Evolutionary conservation across 2,113 vertebrate genomes (phyloP).

Genomic region (Lycaon pictus): DNA sequence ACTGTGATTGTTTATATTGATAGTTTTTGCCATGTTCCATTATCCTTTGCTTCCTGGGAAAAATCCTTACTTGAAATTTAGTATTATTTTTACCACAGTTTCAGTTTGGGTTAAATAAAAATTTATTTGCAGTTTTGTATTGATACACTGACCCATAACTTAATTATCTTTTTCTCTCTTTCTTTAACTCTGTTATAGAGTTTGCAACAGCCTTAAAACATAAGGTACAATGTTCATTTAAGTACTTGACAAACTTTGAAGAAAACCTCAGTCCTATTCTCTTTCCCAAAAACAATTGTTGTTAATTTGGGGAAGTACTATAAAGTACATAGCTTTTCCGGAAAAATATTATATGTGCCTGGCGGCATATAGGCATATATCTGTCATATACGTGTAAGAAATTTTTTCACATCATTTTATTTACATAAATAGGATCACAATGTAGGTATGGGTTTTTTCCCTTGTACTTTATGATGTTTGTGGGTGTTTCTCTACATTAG

Average conservation of each 20-base stretch:
- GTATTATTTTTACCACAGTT: slow-evolving; percentile 6
- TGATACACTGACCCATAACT: neutral
- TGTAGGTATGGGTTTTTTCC: neutral
- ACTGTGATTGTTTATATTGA: neutral
- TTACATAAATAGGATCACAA: neutral
- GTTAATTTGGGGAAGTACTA: too few species aligned
- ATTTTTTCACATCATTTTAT: neutral
- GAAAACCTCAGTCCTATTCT: neutral
- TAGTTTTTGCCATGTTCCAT: neutral
- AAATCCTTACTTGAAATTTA: neutral
- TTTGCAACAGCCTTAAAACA: neutral
- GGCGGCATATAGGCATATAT: neutral
- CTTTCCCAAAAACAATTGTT: neutral
- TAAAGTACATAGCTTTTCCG: neutral
- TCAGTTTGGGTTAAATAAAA: neutral
- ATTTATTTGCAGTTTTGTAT: neutral
- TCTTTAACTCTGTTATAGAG: neutral
- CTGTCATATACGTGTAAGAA: neutral
- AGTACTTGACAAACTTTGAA: neutral
- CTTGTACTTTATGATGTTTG: neutral
- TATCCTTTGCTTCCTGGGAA: neutral
- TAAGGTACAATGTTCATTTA: neutral
- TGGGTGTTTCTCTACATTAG: neutral
- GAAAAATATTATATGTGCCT: neutral
- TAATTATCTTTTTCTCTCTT: neutral